Conservation (phyloP, 2,888 invertebrate species). For the Eupithecia vulgata region DNA sequence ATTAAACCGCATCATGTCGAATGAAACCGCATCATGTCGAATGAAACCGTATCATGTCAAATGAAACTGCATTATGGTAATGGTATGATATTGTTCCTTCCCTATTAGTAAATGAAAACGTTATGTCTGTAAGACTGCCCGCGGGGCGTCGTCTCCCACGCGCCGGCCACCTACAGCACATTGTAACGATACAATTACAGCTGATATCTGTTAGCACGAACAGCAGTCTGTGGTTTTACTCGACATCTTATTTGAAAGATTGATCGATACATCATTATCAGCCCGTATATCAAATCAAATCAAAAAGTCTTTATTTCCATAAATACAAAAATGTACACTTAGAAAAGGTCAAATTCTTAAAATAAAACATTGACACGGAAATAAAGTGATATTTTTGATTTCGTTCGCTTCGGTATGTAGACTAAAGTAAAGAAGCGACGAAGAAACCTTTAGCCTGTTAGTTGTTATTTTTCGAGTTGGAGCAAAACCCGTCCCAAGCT, state of each 20-base stretch:
- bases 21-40: neutral
- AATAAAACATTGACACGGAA: too few species aligned
- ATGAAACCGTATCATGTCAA: neutral
- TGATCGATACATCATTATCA: too few species aligned
- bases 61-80: neutral
- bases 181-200: conserved; percentile 15
- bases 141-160: conserved; percentile 56
- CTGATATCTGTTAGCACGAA: neutral
- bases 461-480: too few species aligned
- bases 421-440: too few species aligned
- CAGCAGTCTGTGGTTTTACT: neutral
- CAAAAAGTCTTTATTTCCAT: too few species aligned
- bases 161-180: conserved; percentile 31
- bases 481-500: too few species aligned
- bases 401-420: too few species aligned
- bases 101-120: conserved; percentile 66
- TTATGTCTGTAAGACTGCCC: conserved; percentile 62
- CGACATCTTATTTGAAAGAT: neutral
- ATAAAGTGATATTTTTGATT: too few species aligned
- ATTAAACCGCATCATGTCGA: neutral
- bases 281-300: too few species aligned
- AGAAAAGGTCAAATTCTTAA: too few species aligned
- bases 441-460: too few species aligned
- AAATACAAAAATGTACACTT: too few species aligned
- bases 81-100: neutral